These are phyloP conservation scores for Riptortus pedestris DNA, from an alignment of 1,140 invertebrate genomes.

Conservation along the genomic window DNA sequence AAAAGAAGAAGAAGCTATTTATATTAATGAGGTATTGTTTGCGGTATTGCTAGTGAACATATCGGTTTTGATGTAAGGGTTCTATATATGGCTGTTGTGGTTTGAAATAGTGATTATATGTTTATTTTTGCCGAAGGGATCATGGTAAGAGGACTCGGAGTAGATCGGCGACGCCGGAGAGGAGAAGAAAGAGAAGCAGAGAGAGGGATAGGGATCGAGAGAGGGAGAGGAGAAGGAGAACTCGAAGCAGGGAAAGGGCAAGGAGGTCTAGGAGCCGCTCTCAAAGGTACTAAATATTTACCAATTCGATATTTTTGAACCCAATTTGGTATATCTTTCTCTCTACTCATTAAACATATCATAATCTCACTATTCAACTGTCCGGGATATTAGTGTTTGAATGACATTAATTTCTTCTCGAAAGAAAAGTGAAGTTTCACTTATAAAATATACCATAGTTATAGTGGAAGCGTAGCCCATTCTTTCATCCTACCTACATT, in stretches of 20 bases:
- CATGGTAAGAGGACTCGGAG: slow-evolving; percentile 31
- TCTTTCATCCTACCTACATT: no score
- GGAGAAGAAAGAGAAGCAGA: slow-evolving; percentile 31
- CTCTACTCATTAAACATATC: slow-evolving; percentile 15
- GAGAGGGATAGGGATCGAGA: slow-evolving; percentile 34
- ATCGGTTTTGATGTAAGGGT: no score
- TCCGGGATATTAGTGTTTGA: slow-evolving; percentile 9
- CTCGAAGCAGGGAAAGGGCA: slow-evolving; percentile 32
- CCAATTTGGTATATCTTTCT: slow-evolving; percentile 3
- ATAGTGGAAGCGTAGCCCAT: no score
- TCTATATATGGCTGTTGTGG: no score
- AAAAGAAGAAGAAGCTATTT: no score
- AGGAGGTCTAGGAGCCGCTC: slow-evolving; percentile 49
- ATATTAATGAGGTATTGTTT: no score
- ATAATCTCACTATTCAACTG: slow-evolving; percentile 8
- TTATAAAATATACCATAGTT: background rate
- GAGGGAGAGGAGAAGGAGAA: slow-evolving; percentile 32
- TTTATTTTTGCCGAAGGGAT: no score
- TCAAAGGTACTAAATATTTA: slow-evolving; percentile 38
- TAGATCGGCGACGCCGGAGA: slow-evolving; percentile 27
- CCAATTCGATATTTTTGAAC: background rate
- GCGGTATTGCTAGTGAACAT: no score
- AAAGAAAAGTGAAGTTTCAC: background rate
- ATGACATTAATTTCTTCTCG: background rate
- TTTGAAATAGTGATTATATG: no score